Conservation (phyloP, 2,888 invertebrate genomes). For the Drosophila pegasa region DNA sequence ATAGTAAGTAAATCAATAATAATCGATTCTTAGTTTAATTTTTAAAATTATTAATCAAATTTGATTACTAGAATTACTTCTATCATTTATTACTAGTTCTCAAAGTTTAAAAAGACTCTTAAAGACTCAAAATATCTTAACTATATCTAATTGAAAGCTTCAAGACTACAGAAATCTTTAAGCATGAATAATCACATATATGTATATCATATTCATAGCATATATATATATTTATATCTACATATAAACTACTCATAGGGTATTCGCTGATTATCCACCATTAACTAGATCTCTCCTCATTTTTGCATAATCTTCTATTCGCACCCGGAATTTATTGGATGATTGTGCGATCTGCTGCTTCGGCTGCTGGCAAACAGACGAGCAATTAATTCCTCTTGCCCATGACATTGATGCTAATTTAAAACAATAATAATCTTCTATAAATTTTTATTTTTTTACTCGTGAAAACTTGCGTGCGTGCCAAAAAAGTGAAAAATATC, state of each 20-base stretch:
- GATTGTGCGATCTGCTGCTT: slow-evolving; percentile 25
- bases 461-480: slow-evolving; percentile 12
- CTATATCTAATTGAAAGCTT: no score
- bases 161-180: no score
- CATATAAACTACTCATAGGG: neutral
- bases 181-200: no score
- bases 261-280: slow-evolving; percentile 1
- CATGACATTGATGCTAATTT: slow-evolving; percentile 78
- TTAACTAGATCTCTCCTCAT: neutral
- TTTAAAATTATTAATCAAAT: no score
- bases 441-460: slow-evolving; percentile 18
- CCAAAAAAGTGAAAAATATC: slow-evolving; percentile 29
- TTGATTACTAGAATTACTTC: no score
- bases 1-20: neutral
- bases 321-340: slow-evolving; percentile 14
- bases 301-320: neutral
- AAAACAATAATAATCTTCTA: slow-evolving; percentile 65
- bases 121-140: no score
- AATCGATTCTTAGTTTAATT: neutral
- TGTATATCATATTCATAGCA: no score
- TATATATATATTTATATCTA: neutral
- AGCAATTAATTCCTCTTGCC: slow-evolving; percentile 68
- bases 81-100: no score
- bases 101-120: no score
- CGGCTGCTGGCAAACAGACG: slow-evolving; percentile 35